Percentiles rank a stretch among this genome's conserved stretches.
phyloP scores from a whole-genome alignment of 2,797 vertebrate species.

The Myotis daubentonii region DNA sequence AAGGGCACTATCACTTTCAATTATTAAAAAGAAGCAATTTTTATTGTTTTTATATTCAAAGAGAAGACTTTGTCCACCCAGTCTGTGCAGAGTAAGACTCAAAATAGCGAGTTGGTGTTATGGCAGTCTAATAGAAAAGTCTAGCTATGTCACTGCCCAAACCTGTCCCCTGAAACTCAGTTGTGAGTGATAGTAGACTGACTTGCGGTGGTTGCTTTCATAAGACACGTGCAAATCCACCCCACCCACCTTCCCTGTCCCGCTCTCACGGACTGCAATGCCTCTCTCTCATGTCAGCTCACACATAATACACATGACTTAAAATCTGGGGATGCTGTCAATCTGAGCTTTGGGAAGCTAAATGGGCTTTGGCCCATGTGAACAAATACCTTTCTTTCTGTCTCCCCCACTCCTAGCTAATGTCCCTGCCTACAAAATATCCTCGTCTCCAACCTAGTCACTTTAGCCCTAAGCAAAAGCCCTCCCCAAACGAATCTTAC shows the following conservation, averaged over 20 bases:
- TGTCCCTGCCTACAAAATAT: background rate
- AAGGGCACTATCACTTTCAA: background rate
- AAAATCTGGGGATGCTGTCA: background rate
- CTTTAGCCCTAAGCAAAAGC: background rate
- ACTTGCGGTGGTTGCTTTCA: background rate
- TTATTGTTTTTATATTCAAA: constrained; percentile 23
- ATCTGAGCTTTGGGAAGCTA: background rate
- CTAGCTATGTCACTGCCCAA: background rate
- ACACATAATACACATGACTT: background rate
- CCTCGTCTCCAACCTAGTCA: background rate
- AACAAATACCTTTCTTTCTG: background rate
- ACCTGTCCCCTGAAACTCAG: background rate
- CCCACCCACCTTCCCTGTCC: background rate
- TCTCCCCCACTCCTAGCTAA: background rate
- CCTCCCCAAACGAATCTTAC: background rate
- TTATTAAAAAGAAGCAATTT: background rate
- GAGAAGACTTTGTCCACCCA: background rate
- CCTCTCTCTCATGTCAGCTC: background rate
- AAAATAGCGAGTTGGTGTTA: background rate
- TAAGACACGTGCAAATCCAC: background rate
- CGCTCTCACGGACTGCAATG: background rate
- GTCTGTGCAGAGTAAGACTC: background rate
- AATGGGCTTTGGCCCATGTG: background rate
- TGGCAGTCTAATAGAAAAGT: background rate
- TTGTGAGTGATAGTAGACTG: background rate